Percentiles rank a stretch among this genome's conserved stretches.
These are phyloP conservation scores for Papilio xuthus DNA, from an alignment of 1,140 invertebrate genomes.

Conservation along the genomic window DNA sequence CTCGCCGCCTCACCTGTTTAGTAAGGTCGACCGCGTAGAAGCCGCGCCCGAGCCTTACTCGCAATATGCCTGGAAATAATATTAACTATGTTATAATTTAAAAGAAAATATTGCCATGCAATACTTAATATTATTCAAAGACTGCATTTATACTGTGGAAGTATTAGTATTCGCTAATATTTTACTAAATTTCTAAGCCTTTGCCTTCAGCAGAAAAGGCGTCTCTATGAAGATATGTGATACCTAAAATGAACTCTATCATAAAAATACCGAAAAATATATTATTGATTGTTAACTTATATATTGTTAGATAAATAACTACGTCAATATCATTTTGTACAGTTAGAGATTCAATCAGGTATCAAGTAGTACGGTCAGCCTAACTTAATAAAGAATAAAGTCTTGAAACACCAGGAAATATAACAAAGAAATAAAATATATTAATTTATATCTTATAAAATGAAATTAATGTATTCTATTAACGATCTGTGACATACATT, in stretches of 20 bases:
- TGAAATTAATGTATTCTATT: neutral
- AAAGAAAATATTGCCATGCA: neutral
- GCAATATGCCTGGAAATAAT: conserved; percentile 63
- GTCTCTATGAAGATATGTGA: too few relatives aligned
- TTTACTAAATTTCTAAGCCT: too few relatives aligned
- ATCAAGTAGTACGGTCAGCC: neutral
- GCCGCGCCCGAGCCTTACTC: conserved; percentile 72
- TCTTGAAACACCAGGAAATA: neutral
- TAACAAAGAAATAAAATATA: neutral
- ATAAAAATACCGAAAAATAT: too few relatives aligned
- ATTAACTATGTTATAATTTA: conserved; percentile 34
- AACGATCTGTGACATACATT: neutral
- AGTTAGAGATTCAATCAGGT: neutral
- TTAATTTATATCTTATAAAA: neutral
- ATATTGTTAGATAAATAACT: neutral
- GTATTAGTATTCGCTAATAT: too few relatives aligned
- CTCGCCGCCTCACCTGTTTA: conserved; percentile 78
- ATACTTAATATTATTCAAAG: too few relatives aligned
- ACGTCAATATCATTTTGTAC: neutral
- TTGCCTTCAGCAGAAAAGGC: too few relatives aligned
- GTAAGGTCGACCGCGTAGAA: conserved; percentile 75
- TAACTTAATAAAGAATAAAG: neutral
- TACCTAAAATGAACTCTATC: too few relatives aligned
- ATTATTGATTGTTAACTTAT: neutral
- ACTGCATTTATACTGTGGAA: too few relatives aligned